Evolutionary conservation across 2,888 invertebrate genomes (phyloP).

Genomic region (Dolichomitus sp.): DNA sequence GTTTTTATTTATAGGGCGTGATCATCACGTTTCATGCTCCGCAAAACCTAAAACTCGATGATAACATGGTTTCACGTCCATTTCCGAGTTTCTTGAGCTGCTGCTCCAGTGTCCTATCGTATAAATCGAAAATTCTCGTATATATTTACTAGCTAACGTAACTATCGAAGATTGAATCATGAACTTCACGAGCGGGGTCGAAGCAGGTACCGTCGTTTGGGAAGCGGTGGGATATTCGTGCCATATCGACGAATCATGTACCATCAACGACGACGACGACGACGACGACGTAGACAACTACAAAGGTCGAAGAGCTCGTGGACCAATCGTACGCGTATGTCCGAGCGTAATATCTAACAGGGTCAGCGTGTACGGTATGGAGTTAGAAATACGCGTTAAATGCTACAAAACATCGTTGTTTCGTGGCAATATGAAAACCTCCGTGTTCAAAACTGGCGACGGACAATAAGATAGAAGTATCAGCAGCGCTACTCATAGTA

Average conservation of each 20-base stretch:
- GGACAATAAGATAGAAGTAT: background rate
- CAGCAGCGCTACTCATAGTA: background rate
- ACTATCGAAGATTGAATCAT: constrained; percentile 45
- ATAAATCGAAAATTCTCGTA: constrained; percentile 3
- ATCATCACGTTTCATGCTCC: constrained; percentile 8
- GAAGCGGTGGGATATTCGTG: constrained; percentile 25
- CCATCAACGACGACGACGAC: background rate
- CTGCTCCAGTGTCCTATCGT: background rate
- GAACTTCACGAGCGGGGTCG: constrained; percentile 20
- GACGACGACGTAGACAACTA: background rate
- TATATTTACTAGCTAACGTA: constrained; percentile 19
- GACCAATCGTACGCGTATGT: constrained; percentile 23
- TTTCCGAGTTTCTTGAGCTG: background rate
- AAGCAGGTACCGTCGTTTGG: constrained; percentile 1
- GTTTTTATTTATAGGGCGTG: constrained; percentile 18
- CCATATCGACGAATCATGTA: constrained; percentile 18
- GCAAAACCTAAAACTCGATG: constrained; percentile 6
- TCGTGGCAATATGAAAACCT: background rate
- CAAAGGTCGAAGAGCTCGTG: constrained; percentile 6
- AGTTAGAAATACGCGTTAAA: constrained; percentile 4
- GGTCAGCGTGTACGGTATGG: background rate
- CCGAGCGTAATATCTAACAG: background rate
- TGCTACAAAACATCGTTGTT: background rate
- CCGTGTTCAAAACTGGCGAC: background rate
- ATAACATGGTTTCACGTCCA: background rate